Evolutionary conservation across 2,888 invertebrate species (phyloP), one percentile per base, ranked within the genome.

Genomic region (Leptopilina myrica): DNA sequence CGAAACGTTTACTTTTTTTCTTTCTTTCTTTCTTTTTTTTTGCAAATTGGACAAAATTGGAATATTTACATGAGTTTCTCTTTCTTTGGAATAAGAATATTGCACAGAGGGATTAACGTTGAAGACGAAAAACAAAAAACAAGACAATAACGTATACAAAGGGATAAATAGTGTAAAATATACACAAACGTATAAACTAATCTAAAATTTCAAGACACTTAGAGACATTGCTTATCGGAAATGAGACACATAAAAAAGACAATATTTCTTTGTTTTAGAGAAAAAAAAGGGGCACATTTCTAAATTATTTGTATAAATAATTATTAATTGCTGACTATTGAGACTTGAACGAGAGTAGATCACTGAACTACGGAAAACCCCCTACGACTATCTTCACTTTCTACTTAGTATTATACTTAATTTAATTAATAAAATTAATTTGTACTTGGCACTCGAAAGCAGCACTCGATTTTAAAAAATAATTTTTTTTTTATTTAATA

Each of bases 61-160:
- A 73, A 73, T 49, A 49, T 49, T 49, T 43, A 43, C 7, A 43
- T 49, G 49, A 20, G 33, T 33, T 33, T 33, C 33, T 33, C 33
- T 49, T 62, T 73, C 8, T 33, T 73, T 73, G 73, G 33, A 73
- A 20, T 73, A 33, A 56, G n/a, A 26, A 73, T 69, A 49, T 49
- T 49, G 11, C 49, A 20, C 53, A 69, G 69, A 53, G 26, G 56
- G 53, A 26, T 14, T 26, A 33, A 26, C 12, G n/a, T 46, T 73
- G 53, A n/a, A 53, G n/a, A 73, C 73, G 56, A 56, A n/a, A 33
- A 15, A 73, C 73, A 73, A 33, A 62, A 53, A 73, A 53, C 73
- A 73, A 40, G 73, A 73, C 56, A 53, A 33, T 73, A 73, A 73
- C 73, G 73, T 73, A 56, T 53, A 73, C 73, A 73, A 33, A 33